Evolutionary conservation across 2,888 invertebrate species (phyloP), one percentile per base, ranked within the genome.

Genomic region (Tipula helvola): DNA sequence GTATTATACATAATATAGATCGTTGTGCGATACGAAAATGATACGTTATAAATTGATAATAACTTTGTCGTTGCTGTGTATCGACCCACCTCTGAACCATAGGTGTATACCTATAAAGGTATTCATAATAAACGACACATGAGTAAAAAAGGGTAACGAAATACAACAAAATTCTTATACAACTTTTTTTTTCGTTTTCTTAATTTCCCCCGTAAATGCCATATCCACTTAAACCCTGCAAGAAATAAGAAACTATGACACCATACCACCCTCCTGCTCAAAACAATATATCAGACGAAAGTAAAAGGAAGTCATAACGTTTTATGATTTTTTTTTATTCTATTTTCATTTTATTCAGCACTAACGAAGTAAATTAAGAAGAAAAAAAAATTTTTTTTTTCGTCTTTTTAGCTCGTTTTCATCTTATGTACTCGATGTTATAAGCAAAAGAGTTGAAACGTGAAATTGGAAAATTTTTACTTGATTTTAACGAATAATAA

Each of bases 21-120:
- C 52, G n/a, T 52, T 52, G n/a, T 52, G 71, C 28, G 71, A 71
- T 71, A 71, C 28, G 71, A 71, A 71, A 71, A 71, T 71, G 71
- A 71, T 71, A 71, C 71, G 71, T 71, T 71, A 71, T 71, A 71
- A 71, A 71, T 71, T 71, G 71, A 71, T 71, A 71, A 71, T 71
- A 71, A 71, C 71, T 71, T 71, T 71, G 71, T 71, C 71, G 71
- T 71, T 71, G 71, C 28, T 28, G 4, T 28, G 28, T 13, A 71
- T 28, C 71, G 71, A 71, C 71, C 71, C 71, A 28, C 71, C 28
- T 3, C 16, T 71, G 71, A 28, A 28, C 28, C 71, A 28, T 28
- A 71, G 18, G 71, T 28, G 28, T n/a, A 5, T 71, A 71, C 28
- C 28, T 44, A 10, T 16, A 13, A 47, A 16, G 3, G 52, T 52